Conservation (phyloP, 1,140 invertebrate species). For the Phymorhynchus buccinoides region DNA sequence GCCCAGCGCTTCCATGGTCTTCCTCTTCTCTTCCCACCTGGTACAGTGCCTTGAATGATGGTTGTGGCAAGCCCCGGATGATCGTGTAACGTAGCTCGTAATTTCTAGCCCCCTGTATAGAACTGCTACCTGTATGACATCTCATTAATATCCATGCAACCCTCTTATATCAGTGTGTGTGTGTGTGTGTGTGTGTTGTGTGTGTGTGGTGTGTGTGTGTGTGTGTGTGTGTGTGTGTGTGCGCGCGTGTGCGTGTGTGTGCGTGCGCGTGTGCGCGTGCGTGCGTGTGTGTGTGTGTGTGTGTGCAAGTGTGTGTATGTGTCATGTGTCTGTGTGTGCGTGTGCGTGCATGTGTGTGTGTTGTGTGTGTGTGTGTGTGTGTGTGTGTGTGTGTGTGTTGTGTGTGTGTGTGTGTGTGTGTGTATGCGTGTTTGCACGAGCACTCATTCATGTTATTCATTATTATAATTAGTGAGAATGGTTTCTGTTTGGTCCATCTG, state of each 20-base stretch:
- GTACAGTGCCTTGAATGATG: not conserved
- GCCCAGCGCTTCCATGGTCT: not conserved
- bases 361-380: too few species aligned
- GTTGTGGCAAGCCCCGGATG: not conserved
- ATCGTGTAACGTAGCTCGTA: not conserved
- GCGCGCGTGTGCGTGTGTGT: slow-evolving; percentile 17
- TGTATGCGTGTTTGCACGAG: too few species aligned
- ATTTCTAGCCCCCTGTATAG: not conserved
- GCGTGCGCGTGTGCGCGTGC: slow-evolving; percentile 9
- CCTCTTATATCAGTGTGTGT: too few species aligned
- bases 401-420: too few species aligned
- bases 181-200: not conserved
- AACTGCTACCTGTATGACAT: not conserved
- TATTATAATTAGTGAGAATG: too few species aligned
- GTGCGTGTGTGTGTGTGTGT: slow-evolving; percentile 24
- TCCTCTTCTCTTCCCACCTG: not conserved
- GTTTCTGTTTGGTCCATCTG: too few species aligned
- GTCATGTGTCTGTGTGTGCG: too few species aligned
- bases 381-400: too few species aligned
- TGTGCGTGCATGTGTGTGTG: too few species aligned
- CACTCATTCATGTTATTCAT: too few species aligned
- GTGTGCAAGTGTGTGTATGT: too few species aligned
- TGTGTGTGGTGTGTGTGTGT: slow-evolving; percentile 25
- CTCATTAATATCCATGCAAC: not conserved
- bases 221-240: slow-evolving; percentile 22